phyloP scores from a whole-genome alignment of 1,140 invertebrate genomes.

The Sycophila sp. region DNA sequence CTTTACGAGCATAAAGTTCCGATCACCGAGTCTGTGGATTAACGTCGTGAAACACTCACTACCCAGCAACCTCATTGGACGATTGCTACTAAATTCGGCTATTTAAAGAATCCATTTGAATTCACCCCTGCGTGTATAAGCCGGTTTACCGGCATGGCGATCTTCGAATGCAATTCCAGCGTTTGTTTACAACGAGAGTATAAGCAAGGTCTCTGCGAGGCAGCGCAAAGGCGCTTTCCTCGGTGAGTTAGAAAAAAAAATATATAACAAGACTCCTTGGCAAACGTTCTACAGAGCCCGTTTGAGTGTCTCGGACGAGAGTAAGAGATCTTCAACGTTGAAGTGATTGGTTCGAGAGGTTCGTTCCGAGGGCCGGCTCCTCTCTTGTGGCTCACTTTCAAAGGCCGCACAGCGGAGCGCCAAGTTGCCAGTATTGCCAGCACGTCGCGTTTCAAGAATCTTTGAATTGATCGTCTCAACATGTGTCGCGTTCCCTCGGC shows the following conservation, averaged over 20 bases:
- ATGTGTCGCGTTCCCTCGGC: too few species aligned
- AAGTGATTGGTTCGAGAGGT: slow-evolving; percentile 37
- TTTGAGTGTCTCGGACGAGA: slow-evolving; percentile 29
- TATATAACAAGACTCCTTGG: slow-evolving; percentile 9
- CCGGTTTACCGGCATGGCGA: too few species aligned
- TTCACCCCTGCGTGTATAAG: too few species aligned
- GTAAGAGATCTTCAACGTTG: slow-evolving; percentile 38
- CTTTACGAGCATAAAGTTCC: background rate
- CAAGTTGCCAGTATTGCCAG: background rate
- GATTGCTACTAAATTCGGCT: too few species aligned
- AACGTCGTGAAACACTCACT: too few species aligned
- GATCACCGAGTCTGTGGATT: background rate
- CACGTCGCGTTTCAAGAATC: slow-evolving; percentile 7
- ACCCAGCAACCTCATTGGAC: too few species aligned
- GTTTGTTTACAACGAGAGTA: too few species aligned
- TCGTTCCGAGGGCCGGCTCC: slow-evolving; percentile 1
- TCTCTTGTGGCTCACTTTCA: slow-evolving; percentile 13
- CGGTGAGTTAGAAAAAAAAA: slow-evolving; percentile 24
- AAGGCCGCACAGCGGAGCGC: background rate
- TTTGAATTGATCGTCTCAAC: background rate
- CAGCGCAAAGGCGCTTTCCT: slow-evolving; percentile 9
- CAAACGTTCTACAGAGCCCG: slow-evolving; percentile 31
- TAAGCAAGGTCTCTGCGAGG: slow-evolving; percentile 11
- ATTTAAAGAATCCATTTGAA: too few species aligned
- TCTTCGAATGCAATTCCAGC: too few species aligned